Conservation (phyloP, 2,113 vertebrate genomes). For the Leptosomus discolor region DNA sequence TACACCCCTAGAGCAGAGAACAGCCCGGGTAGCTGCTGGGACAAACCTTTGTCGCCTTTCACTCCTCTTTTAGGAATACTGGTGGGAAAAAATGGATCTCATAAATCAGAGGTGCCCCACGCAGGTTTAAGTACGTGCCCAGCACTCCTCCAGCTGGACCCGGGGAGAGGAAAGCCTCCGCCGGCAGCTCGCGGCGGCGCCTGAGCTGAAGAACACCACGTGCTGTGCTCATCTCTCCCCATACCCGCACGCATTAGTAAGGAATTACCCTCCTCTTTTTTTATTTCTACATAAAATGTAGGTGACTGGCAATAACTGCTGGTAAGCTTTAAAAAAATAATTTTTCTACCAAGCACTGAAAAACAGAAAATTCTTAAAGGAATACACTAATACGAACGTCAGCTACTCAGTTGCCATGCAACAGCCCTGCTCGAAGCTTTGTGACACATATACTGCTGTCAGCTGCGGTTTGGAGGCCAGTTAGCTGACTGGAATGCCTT, state of each 20-base stretch:
- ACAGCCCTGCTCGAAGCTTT: not conserved
- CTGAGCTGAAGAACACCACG: not conserved
- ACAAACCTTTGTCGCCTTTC: not conserved
- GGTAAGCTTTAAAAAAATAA: not conserved
- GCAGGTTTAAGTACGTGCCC: not conserved
- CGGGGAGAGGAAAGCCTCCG: not conserved
- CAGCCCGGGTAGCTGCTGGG: not conserved
- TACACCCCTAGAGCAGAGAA: not conserved
- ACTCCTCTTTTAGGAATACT: not conserved
- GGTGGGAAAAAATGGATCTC: not conserved
- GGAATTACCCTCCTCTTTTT: not conserved
- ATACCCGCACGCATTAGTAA: not conserved
- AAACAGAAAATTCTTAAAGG: not conserved
- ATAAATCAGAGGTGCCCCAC: not conserved
- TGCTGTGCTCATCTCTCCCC: not conserved
- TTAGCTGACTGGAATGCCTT: not conserved
- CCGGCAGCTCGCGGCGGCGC: not conserved
- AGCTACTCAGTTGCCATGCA: not conserved
- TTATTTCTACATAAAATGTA: not conserved
- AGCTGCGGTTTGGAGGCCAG: not conserved
- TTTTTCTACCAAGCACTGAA: not conserved
- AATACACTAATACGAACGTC: not conserved
- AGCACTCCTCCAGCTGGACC: not conserved
- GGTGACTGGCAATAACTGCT: not conserved
- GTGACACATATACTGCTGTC: not conserved